Evolutionary conservation across 2,113 vertebrate genomes (phyloP).

Genomic region (Halcyon malimbica): DNA sequence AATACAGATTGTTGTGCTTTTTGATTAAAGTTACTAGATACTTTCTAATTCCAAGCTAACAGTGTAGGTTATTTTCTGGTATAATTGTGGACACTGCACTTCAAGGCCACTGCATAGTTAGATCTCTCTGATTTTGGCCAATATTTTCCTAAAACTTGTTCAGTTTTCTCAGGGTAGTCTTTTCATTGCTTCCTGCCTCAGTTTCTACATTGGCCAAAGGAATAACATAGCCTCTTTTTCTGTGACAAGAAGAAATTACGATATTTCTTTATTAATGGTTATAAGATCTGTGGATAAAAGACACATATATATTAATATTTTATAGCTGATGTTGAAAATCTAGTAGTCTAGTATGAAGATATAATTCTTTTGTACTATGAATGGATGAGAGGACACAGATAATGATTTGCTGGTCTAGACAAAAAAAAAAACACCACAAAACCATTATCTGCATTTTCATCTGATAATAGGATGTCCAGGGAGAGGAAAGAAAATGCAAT

Average conservation of each 20-base stretch:
- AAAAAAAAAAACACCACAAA: not conserved
- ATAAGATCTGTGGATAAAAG: not conserved
- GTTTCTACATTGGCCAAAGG: not conserved
- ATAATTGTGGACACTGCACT: not conserved
- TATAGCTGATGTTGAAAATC: not conserved
- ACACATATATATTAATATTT: not conserved
- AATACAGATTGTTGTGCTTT: not conserved
- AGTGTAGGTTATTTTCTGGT: not conserved
- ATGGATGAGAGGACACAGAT: not conserved
- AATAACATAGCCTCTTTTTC: not conserved
- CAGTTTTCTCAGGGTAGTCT: not conserved
- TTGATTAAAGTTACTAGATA: not conserved
- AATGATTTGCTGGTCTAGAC: conserved; percentile 11
- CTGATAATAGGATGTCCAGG: not conserved
- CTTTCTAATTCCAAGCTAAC: not conserved
- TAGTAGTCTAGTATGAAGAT: not conserved
- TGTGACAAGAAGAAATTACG: not conserved
- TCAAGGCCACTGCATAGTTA: not conserved
- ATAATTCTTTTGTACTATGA: not conserved
- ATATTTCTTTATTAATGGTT: not conserved
- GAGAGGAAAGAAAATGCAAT: not conserved
- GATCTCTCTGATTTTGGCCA: not conserved
- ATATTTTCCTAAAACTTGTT: not conserved
- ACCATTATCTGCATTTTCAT: conserved; percentile 18
- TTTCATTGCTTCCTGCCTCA: not conserved